Percentiles rank a stretch among this genome's conserved stretches.
Conservation (phyloP, 2,113 vertebrate species). For the Hepsetus odoe region DNA sequence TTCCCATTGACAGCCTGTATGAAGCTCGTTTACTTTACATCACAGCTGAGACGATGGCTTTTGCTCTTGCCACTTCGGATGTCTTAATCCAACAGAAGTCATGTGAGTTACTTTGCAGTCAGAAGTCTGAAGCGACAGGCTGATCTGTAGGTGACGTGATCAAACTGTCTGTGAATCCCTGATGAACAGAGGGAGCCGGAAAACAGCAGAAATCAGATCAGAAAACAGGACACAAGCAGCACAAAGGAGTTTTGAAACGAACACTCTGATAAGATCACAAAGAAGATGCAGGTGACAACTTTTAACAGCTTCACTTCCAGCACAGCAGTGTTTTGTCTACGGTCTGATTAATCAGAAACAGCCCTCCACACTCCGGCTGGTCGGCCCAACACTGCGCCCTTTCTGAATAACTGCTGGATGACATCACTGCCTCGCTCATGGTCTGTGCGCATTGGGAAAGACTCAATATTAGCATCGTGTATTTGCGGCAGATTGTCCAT, state of each 20-base stretch:
- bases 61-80: too few relatives aligned
- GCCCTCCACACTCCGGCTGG: background rate
- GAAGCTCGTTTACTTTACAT: too few relatives aligned
- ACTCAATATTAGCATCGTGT: background rate
- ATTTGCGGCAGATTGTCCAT: background rate
- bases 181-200: too few relatives aligned
- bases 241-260: too few relatives aligned
- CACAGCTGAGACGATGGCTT: too few relatives aligned
- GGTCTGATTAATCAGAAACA: background rate
- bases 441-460: background rate
- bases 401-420: constrained; percentile 19
- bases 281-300: background rate
- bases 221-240: too few relatives aligned
- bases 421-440: background rate
- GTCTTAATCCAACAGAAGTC: too few relatives aligned
- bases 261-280: background rate
- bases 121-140: too few relatives aligned
- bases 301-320: background rate
- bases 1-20: too few relatives aligned
- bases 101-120: too few relatives aligned
- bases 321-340: background rate
- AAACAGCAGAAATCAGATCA: background rate
- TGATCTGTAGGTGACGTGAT: too few relatives aligned
- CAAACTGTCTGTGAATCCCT: too few relatives aligned
- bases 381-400: background rate